Evolutionary conservation across 2,888 invertebrate genomes (phyloP), one percentile per base, ranked within the genome.

Genomic region (Ichneumoninae sp.): DNA sequence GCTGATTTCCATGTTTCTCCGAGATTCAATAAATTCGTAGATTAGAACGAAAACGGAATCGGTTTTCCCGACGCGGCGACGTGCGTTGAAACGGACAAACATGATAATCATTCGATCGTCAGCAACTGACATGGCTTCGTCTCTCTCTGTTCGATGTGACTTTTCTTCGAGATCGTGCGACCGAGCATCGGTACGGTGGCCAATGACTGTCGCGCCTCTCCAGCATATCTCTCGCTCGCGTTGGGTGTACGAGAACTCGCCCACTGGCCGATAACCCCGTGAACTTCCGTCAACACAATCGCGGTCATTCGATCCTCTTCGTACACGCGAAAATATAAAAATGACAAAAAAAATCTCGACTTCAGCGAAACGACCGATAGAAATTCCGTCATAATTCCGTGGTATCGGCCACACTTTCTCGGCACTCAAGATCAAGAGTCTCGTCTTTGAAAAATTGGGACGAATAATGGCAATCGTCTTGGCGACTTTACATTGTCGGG

Each of bases 341-440:
- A 57, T 3, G 33, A 33, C 30, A 26, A 47, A n/a, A 13, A 19
- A 52, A 16, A 44, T 44, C 44, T 16, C 4, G 22, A 47, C 47
- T 83, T 75, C 66, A 26, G 75, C 40, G 74, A 81, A 79, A 13
- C 40, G 26, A 16, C 44, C 70, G 81, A 70, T 36, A 74, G 81
- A 81, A 78, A 74, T 81, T 78, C 78, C 83, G 26, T 65, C 26
- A 69, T 54, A 78, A 74, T 83, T 81, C 78, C 83, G 33, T 50
- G 19, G 57, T 63, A 22, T 30, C 47, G 7, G 47, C 22, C 47
- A 22, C 13, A 30, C 60, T 76, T 83, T 77, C 65, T 5, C 44
- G 16, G 13, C 13, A 65, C 22, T 50, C 36, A 26, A 44, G 30
- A 44, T 69, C 47, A 19, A 22, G 10, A 47, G 26, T 22, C 10